Base-by-base conservation (phyloP, 1,140 invertebrate genomes). In the Cotesia glomerata region DNA sequence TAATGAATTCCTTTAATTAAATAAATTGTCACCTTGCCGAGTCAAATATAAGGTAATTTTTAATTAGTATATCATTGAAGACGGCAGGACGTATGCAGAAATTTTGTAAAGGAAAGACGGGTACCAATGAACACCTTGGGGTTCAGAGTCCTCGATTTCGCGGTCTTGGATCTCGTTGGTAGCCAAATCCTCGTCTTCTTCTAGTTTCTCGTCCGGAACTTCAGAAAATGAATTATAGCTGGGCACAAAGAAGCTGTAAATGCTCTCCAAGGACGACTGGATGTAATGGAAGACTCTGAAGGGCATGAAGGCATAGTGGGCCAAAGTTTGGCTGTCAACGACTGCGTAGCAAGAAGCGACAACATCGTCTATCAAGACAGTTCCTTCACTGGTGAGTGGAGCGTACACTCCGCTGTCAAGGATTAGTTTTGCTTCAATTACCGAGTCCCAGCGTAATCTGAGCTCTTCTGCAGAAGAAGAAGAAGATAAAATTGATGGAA, bases 281-380 rank as follows among this genome's bases (percentile, higher is more conserved):
- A 89, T 71, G 74, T 87, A 89, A 62, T 82, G 84, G 75, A 88
- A 87, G 0, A 92, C 71, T 58, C 97, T 88, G 64, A 96, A 84
- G 0, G 97, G 97, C 4, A 92, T 86, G 82, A 98, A 95, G 0
- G 92, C 92, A 79, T 89, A 90, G 82, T 98, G 97, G 4, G 96
- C 97, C 61, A 98, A 73, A 7, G 85, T 83, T 77, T 97, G 95
- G 84, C 93, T 95, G 81, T 94, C 90, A 13, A 99, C 89, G 8
- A 96, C 88, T 0, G 97, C 97, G 87, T 99, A 99, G 84, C 97
- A 99, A 0, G 97, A 98, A 1, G 95, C 95, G 0, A 97, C 89
- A 3, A 98, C 92, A 72, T 93, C 93, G 83, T 99, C 93, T 0
- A 99, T 95, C 32, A 99, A 89, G 9, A 99, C 87, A 32, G 93